Base-by-base conservation (phyloP, 2,888 invertebrate genomes). In the Scaptomyza flava region DNA sequence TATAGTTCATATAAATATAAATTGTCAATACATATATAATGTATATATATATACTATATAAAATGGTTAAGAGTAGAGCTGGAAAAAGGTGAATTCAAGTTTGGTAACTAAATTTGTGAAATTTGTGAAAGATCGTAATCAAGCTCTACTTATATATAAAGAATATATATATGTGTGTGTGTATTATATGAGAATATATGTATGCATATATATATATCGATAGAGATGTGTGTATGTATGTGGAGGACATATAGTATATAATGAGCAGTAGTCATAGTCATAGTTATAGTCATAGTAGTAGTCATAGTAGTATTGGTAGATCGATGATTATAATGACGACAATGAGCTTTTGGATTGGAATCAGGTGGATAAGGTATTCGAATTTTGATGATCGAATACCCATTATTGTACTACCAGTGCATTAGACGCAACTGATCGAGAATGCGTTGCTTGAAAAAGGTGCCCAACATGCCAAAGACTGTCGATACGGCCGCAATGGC, bases 321-420 rank as follows among this genome's bases (percentile, higher is more conserved):
- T 31, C 2, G 7, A 9, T 31, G 31, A 7, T 9, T 8, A 7
- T 9, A 9, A 9, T 31, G 31, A 7, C 7, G 31, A 31, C 8
- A 9, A 9, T 31, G 9, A 3, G 7, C 9, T 51, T 36, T 48
- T 38, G 31, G 43, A 33, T 46, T 42, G 11, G 23, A 8, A 23
- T 51, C 17, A 41, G 41, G 41, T 41, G 20, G 47, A 23, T 46
- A 38, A 64, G 81, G 88, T 81, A 88, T 85, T 84, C 84, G 81
- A 81, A 77, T 66, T 66, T 67, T 6, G 9, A 23, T 0, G 17
- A 41, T 74, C 71, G 74, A 70, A 70, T 70, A 71, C 67, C 74
- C 46, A 76, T 31, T 91, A 85, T 89, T 90, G 90, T 91, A 91
- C 92, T 92, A 92, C 92, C 92, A 92, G 89, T 92, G 92, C 92